These are phyloP conservation scores for Zaprionus nigranus DNA, from an alignment of 1,140 invertebrate genomes.

Conservation along the genomic window DNA sequence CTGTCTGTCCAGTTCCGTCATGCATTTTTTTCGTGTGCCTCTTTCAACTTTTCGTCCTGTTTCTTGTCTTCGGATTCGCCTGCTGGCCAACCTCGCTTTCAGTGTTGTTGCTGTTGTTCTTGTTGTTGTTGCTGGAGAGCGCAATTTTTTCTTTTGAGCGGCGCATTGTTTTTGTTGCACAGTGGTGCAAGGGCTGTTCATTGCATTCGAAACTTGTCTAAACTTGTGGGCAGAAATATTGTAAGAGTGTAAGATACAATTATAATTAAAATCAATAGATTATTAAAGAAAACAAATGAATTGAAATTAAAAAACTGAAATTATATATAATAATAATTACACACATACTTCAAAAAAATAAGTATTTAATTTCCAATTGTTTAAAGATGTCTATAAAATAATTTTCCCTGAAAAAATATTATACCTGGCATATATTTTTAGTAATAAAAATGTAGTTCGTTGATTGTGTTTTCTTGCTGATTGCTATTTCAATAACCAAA, in stretches of 20 bases:
- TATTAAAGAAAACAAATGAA: not conserved
- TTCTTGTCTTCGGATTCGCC: constrained; percentile 79
- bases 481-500: not conserved
- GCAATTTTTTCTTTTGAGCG: constrained; percentile 60
- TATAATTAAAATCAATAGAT: not conserved
- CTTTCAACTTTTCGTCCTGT: constrained; percentile 77
- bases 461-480: not conserved
- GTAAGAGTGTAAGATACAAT: not conserved
- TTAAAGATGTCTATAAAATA: no score
- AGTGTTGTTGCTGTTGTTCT: constrained; percentile 40
- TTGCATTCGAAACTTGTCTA: not conserved
- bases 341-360: constrained; percentile 4
- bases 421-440: no score
- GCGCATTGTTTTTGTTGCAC: constrained; percentile 77
- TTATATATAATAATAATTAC: not conserved
- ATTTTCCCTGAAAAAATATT: no score
- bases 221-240: no score
- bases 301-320: not conserved
- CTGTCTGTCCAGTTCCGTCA: constrained; percentile 77
- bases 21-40: constrained; percentile 61
- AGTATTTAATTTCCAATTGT: constrained; percentile 2
- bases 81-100: constrained; percentile 45
- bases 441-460: not conserved
- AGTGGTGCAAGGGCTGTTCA: constrained; percentile 34
- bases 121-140: constrained; percentile 59